A percentile compares a stretch with the other conserved stretches of the same genome.
These are phyloP conservation scores for Sparus aurata DNA, from an alignment of 2,797 vertebrate species.

Conservation along the genomic window DNA sequence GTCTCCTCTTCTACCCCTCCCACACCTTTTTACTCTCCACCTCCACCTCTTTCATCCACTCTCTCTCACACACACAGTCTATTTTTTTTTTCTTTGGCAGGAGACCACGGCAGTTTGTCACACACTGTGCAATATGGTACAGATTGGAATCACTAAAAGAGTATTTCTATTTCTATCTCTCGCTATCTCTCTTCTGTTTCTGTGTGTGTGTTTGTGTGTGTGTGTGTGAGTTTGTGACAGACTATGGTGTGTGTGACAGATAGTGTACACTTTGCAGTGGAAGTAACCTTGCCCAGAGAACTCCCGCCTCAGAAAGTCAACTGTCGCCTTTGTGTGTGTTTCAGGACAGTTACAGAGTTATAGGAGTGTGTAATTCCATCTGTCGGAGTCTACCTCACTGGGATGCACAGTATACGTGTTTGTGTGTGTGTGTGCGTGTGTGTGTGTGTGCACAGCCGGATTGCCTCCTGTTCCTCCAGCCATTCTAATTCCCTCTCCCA, in stretches of 20 bases:
- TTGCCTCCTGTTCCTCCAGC: constrained; percentile 61
- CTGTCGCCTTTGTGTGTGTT: constrained; percentile 69
- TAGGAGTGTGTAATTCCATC: constrained; percentile 75
- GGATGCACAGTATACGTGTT: constrained; percentile 31
- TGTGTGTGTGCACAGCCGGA: constrained; percentile 36
- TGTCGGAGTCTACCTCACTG: constrained; percentile 61
- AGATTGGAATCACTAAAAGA: constrained; percentile 53
- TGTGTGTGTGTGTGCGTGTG: constrained; percentile 29
- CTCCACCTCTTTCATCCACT: constrained; percentile 12
- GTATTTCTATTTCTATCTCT: constrained; percentile 45
- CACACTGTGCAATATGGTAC: constrained; percentile 55
- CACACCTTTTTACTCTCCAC: constrained; percentile 38
- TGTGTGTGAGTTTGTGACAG: constrained; percentile 12
- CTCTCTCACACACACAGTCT: constrained; percentile 6
- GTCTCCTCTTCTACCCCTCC: constrained; percentile 5
- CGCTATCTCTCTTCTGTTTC: not conserved
- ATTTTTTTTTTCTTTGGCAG: constrained; percentile 52
- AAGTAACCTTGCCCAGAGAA: constrained; percentile 68
- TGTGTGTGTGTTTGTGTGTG: not conserved
- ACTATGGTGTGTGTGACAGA: not conserved
- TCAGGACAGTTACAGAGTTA: constrained; percentile 65
- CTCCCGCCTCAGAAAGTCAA: constrained; percentile 57
- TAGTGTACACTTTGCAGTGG: constrained; percentile 34
- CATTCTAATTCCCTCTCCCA: constrained; percentile 41
- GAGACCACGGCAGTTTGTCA: constrained; percentile 64